Evolutionary conservation across 2,888 invertebrate genomes (phyloP).

Genomic region (Phengaris alcon): DNA sequence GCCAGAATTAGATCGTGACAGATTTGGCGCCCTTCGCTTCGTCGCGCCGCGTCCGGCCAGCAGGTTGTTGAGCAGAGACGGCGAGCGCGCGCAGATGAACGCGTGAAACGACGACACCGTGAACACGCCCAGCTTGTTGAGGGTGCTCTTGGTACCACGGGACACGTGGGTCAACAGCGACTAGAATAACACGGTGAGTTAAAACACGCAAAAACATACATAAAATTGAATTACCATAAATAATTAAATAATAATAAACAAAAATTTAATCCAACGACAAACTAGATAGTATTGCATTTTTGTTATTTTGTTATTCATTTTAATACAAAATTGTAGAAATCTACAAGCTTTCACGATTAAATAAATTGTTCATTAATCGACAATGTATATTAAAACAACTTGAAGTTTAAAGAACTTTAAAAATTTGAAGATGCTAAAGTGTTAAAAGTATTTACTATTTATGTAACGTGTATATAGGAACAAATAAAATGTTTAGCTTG

Average conservation of each 20-base stretch:
- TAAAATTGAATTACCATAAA: no score
- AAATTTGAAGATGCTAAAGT: no score
- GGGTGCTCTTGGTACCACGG: slow-evolving; percentile 94
- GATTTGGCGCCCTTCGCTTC: slow-evolving; percentile 92
- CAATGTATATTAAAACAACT: no score
- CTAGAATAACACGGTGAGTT: slow-evolving; percentile 76
- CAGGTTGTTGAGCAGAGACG: slow-evolving; percentile 93
- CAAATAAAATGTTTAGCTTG: not conserved
- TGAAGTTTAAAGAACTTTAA: no score
- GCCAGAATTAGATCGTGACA: slow-evolving; percentile 93
- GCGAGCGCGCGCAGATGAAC: slow-evolving; percentile 97
- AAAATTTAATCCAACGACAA: no score
- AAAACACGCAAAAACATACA: not conserved
- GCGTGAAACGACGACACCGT: slow-evolving; percentile 99
- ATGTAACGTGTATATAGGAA: not conserved
- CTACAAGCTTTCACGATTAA: no score
- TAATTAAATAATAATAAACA: no score
- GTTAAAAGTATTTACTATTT: no score
- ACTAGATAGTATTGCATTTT: no score
- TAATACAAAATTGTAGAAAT: no score
- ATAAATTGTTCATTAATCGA: no score
- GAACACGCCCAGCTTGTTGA: slow-evolving; percentile 97
- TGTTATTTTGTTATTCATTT: no score
- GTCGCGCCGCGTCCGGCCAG: slow-evolving; percentile 94
- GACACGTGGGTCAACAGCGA: slow-evolving; percentile 96